These are phyloP conservation scores for Caenorhabditis virilis DNA, from an alignment of 2,888 invertebrate species.

Conservation along the genomic window DNA sequence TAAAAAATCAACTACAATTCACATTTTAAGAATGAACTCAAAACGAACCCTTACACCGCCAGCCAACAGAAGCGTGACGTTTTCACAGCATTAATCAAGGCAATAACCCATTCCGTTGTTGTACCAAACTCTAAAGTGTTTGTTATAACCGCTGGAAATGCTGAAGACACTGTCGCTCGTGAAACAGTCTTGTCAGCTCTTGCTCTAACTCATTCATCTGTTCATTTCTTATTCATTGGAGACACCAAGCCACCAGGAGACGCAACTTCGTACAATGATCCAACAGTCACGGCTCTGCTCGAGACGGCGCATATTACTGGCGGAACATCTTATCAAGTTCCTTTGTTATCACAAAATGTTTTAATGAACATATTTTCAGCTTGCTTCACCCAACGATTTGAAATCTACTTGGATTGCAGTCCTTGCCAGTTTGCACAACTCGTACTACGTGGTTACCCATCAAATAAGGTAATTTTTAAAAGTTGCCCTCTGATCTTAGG, in stretches of 20 bases:
- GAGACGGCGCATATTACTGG: constrained; percentile 48
- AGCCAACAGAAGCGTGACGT: constrained; percentile 31
- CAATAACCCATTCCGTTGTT: constrained; percentile 11
- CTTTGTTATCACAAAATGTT: no score
- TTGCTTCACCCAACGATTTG: constrained; percentile 15
- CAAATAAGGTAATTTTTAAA: constrained; percentile 13
- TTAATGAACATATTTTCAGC: no score
- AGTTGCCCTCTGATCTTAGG: constrained; percentile 55
- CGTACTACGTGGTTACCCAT: constrained; percentile 38
- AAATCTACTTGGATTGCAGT: constrained; percentile 25
- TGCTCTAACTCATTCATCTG: constrained; percentile 20
- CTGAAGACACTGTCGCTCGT: constrained; percentile 28
- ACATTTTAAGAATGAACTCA: constrained; percentile 10
- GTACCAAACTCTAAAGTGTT: constrained; percentile 29
- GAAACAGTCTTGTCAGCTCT: constrained; percentile 28
- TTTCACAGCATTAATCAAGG: constrained; percentile 33
- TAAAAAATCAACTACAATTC: no score
- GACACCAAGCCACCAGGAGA: constrained; percentile 46
- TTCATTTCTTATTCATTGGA: constrained; percentile 49
- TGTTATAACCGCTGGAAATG: constrained; percentile 38
- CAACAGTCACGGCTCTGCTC: constrained; percentile 36
- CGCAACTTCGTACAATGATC: constrained; percentile 35
- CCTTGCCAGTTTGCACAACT: constrained; percentile 20
- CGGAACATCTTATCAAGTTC: constrained; percentile 50
- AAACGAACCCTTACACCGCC: constrained; percentile 25